These are phyloP conservation scores for Pogonognathellus flavescens DNA, from an alignment of 1,140 invertebrate genomes.

Conservation along the genomic window DNA sequence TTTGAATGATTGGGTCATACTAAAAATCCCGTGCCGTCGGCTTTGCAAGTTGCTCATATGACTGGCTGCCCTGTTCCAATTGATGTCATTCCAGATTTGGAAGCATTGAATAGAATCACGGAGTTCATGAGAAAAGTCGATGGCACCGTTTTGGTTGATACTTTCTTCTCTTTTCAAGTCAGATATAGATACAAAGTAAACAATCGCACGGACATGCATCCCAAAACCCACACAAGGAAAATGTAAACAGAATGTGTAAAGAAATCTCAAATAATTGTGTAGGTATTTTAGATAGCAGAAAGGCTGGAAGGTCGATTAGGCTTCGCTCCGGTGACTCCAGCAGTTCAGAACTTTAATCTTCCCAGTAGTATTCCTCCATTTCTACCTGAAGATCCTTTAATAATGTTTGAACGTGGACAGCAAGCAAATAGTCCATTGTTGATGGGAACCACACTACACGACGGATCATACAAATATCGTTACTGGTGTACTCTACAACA, in stretches of 20 bases:
- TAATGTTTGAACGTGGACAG: slow-evolving; percentile 20
- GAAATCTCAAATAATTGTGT: background rate
- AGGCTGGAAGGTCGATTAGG: slow-evolving; percentile 42
- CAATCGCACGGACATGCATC: background rate
- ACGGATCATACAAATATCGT: slow-evolving; percentile 61
- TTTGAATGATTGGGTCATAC: slow-evolving; percentile 46
- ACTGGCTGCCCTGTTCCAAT: slow-evolving; percentile 28
- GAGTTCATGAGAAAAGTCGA: slow-evolving; percentile 30
- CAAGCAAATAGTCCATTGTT: slow-evolving; percentile 61
- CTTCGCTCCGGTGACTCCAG: slow-evolving; percentile 46
- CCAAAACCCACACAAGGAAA: background rate
- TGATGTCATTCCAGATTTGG: background rate
- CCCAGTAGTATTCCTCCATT: slow-evolving; percentile 1
- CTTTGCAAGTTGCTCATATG: slow-evolving; percentile 36
- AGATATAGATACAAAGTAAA: no score
- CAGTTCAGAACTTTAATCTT: slow-evolving; percentile 46
- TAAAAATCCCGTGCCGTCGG: background rate
- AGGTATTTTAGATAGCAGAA: slow-evolving; percentile 21
- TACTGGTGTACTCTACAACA: slow-evolving; percentile 57
- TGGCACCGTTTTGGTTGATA: slow-evolving; percentile 1
- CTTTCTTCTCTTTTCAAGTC: slow-evolving; percentile 33
- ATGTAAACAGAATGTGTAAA: background rate
- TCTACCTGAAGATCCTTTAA: slow-evolving; percentile 34
- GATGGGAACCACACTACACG: slow-evolving; percentile 58
- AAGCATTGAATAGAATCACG: background rate